Base-by-base conservation (phyloP, 2,113 vertebrate genomes). In the Oryzias javanicus region DNA sequence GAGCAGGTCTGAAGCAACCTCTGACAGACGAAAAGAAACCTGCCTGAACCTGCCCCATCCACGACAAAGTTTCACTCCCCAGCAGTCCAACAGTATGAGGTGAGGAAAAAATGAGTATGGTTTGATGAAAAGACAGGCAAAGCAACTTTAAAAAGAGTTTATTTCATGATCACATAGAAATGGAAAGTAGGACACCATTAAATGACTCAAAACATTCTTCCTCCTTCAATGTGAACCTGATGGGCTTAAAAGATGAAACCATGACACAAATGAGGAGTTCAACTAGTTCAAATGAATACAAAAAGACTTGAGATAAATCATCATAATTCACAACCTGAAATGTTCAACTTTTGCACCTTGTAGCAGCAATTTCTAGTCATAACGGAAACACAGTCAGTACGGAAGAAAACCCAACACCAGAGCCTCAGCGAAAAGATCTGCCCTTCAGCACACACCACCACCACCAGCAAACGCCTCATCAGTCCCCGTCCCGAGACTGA, bases 161-260 rank as follows among this genome's bases (percentile, higher is more conserved):
- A 89, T 90, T 90, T 73, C 51, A 82, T 55, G 47, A 64, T 73
- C 20, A 77, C 50, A 80, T 55, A 27, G 68, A 73, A 46, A 64
- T 56, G 35, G 64, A 72, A 8, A 35, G 35, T 35, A 35, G 35
- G 35, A 35, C 35, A 35, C 35, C 2, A 7, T 29, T 10, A 35
- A 35, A 35, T 8, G 35, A 12, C 10, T 12, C 35, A 35, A 35
- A 12, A 35, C 35, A 35, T 35, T 12, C 35, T 12, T 35, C 35
- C 10, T 35, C 12, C 35, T 35, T 35, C 8, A 35, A 35, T 12
- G 35, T 8, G 10, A 10, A 12, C 2, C 0, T 66, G 62, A 60
- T 20, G 2, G 41, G 54, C 18, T 50, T n/a, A 13, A 42, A 53
- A 45, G 50, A 55, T 0, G 47, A 3, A 59, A 50, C 20, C 24